Conservation (phyloP, 2,113 vertebrate genomes). For the Ceyx cyanopectus region DNA sequence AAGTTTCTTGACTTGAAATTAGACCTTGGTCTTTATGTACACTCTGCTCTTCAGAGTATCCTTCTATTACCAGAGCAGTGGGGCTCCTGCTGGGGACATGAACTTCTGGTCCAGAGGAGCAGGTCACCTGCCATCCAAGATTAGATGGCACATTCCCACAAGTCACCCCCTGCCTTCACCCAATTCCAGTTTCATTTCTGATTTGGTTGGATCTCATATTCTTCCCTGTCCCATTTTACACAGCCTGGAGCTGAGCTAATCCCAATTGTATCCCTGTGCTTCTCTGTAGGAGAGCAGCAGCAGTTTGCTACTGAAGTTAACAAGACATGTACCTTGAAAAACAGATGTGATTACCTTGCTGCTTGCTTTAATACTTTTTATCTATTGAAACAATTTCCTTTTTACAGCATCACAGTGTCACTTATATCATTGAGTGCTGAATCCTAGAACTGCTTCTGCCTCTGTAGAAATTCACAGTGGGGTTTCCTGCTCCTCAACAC, state of each 20-base stretch:
- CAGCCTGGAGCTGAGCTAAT: neutral
- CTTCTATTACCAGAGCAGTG: neutral
- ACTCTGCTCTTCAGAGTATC: neutral
- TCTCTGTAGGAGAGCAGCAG: neutral
- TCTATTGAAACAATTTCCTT: neutral
- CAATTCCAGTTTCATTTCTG: neutral
- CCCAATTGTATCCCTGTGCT: rapidly evolving
- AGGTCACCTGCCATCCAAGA: neutral
- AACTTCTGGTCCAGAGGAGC: neutral
- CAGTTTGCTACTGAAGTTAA: neutral
- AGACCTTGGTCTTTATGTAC: neutral
- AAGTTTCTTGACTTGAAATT: neutral
- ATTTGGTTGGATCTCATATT: neutral
- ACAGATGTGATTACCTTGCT: neutral
- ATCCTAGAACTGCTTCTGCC: neutral
- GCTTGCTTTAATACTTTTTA: neutral
- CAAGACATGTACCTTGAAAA: neutral
- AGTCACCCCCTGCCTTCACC: neutral
- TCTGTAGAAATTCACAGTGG: conserved; percentile 9
- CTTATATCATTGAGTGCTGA: neutral
- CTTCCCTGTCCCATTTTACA: neutral
- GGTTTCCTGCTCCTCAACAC: conserved; percentile 39
- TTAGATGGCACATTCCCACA: neutral
- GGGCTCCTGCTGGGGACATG: rapidly evolving
- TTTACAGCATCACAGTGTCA: neutral